Evolutionary conservation across 2,113 vertebrate species (phyloP).

Genomic region (Spea bombifrons): DNA sequence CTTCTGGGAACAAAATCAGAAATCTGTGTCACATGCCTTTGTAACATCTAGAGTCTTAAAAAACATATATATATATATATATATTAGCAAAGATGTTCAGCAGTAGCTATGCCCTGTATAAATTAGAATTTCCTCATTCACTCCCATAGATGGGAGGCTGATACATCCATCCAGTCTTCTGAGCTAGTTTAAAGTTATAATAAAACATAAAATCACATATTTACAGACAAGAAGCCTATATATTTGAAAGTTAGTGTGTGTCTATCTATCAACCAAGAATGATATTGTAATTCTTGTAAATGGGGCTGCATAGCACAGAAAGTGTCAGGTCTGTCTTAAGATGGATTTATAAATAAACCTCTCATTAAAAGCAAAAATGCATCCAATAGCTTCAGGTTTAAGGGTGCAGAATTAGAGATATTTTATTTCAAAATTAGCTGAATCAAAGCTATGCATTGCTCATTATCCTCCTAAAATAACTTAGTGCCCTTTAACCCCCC

Average conservation of each 20-base stretch:
- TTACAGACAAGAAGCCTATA: too few species aligned
- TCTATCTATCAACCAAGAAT: conserved; percentile 37
- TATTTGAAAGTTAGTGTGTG: too few species aligned
- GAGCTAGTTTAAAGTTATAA: too few species aligned
- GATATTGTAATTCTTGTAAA: conserved; percentile 68
- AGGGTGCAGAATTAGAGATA: not conserved
- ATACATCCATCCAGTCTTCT: too few species aligned
- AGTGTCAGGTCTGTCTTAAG: conserved; percentile 70
- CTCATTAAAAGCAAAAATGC: conserved; percentile 64
- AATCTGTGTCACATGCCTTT: conserved; percentile 91
- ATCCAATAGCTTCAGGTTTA: conserved; percentile 54
- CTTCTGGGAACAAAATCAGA: conserved; percentile 78
- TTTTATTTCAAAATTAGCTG: not conserved
- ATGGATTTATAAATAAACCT: conserved; percentile 72
- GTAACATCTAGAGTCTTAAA: conserved; percentile 67
- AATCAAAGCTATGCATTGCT: conserved; percentile 21
- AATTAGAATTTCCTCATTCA: too few species aligned
- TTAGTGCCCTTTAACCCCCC: not conserved
- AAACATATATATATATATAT: conserved; percentile 52
- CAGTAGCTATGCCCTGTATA: not conserved
- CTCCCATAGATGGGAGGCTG: too few species aligned
- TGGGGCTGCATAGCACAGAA: conserved; percentile 65
- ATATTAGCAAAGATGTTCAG: conserved; percentile 6
- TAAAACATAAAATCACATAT: too few species aligned
- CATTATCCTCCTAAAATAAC: conserved; percentile 26